Evolutionary conservation across 2,888 invertebrate genomes (phyloP), one percentile per base, ranked within the genome.

Genomic region (Diaphora mendica): DNA sequence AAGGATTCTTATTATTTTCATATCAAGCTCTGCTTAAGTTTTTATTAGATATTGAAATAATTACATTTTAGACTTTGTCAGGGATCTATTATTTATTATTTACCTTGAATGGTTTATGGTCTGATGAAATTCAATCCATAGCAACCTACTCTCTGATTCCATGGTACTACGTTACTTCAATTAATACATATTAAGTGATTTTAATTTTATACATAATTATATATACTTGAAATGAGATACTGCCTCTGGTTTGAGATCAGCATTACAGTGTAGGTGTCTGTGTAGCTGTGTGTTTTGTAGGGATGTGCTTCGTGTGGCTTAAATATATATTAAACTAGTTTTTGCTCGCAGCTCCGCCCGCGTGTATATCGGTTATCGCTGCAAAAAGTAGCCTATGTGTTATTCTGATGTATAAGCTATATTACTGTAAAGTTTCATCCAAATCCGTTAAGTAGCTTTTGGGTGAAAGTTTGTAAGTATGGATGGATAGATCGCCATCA

Each of bases 51-150:
- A n/a, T n/a, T n/a, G 9, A 55, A 51, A 51, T 23, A 55, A n/a
- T 9, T n/a, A 59, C 13, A 59, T 26, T n/a, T 33, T 71, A 30
- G 44, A 73, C 70, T 33, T 71, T 64, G 66, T 76, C 72, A 73
- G 76, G 79, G 65, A 73, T 76, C 69, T 71, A 76, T 77, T 79
- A 81, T 81, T 81, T 2, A 81, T 77, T 74, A 44, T 73, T 76
- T 73, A 78, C 75, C 66, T 51, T 39, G 75, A 64, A 74, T 72
- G 70, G 71, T 68, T 69, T 64, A 33, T 73, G 72, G 76, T 23
- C 39, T 74, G 62, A 33, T 70, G 79, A 79, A 81, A 79, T 76
- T n/a, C 23, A 76, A 79, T 78, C 72, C 71, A 30, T 70, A 66
- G 64, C 39, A 30, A 9, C 33, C 55, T 23, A 64, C 55, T 62